phyloP scores from a whole-genome alignment of 2,797 vertebrate genomes.

The Arctocebus calabarensis region DNA sequence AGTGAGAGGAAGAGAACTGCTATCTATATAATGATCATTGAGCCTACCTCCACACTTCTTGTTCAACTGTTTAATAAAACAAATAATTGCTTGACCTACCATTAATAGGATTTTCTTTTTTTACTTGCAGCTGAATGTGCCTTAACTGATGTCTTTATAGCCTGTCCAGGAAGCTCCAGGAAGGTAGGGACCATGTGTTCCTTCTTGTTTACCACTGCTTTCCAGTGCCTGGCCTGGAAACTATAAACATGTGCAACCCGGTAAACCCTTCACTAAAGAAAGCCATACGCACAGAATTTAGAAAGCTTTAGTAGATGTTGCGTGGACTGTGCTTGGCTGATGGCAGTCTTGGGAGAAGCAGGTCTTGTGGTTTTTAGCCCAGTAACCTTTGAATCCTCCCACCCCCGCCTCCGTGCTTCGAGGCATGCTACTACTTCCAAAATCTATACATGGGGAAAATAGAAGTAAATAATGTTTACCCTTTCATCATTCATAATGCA shows the following conservation, averaged over 20 bases:
- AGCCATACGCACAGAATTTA: neutral
- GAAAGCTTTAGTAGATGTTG: neutral
- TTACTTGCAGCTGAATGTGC: neutral
- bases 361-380: neutral
- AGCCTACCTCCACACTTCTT: neutral
- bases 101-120: neutral
- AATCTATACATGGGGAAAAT: neutral
- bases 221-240: neutral
- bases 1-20: neutral
- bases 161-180: neutral
- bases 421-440: neutral
- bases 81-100: neutral
- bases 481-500: slow-evolving; percentile 1
- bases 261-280: neutral
- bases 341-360: neutral
- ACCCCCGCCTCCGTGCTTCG: neutral
- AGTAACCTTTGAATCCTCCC: neutral
- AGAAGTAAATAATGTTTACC: neutral
- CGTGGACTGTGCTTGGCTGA: neutral
- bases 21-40: neutral
- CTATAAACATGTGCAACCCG: neutral
- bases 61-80: slow-evolving; percentile 7
- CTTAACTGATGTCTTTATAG: neutral
- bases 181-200: neutral
- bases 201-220: neutral